Percentiles rank a stretch among this genome's conserved stretches.
phyloP scores from a whole-genome alignment of 2,113 vertebrate species.

The Macroglossus sobrinus region DNA sequence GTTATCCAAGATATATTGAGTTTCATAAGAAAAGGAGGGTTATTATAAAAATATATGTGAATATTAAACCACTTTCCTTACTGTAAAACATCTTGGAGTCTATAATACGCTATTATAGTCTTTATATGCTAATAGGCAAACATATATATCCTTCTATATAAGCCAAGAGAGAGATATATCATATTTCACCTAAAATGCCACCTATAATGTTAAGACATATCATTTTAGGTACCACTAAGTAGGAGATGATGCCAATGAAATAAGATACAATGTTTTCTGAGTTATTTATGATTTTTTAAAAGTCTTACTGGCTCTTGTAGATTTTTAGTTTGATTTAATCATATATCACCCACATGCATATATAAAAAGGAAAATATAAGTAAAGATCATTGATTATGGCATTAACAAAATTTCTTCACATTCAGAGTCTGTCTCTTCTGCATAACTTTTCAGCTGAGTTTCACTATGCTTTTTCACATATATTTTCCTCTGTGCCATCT shows the following conservation, averaged over 20 bases:
- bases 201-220: neutral
- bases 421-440: neutral
- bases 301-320: neutral
- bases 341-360: neutral
- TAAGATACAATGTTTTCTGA: neutral
- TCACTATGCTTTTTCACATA: neutral
- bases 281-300: neutral
- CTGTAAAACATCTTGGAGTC: neutral
- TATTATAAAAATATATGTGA: neutral
- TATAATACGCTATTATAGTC: neutral
- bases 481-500: neutral
- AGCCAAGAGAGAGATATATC: neutral
- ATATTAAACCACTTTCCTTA: neutral
- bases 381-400: neutral
- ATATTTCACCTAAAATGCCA: neutral
- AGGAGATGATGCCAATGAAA: neutral
- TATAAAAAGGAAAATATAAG: neutral
- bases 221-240: neutral
- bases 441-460: slow-evolving; percentile 18
- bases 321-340: neutral
- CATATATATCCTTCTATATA: neutral
- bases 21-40: neutral
- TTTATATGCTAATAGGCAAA: neutral
- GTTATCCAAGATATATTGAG: neutral
- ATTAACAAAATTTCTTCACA: neutral